Evolutionary conservation across 30 jellyfish, hydroid and myxozoan genomes (phyloP), one percentile per base, ranked within the genome.

Genomic region (Euphysa ruthae): DNA sequence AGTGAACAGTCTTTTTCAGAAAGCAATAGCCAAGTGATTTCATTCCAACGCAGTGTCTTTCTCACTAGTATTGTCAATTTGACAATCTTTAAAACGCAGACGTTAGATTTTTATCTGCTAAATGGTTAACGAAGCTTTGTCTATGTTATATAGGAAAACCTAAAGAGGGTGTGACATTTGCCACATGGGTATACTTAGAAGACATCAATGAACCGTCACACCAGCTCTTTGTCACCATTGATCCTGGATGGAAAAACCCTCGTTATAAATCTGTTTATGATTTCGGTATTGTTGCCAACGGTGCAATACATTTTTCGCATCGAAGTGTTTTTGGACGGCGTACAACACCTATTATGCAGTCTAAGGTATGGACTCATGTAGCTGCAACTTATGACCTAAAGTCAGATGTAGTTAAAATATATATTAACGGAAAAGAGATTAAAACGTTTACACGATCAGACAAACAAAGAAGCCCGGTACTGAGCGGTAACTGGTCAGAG

Each of bases 181-280:
- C 96, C 5, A 58, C 96, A 1, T 85, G 96, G 96, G 92, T 85
- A 30, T 79, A 73, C 49, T 62, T 85, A 16, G 96, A 85, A 35
- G 88, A 74, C 34, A 16, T 85, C 10, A 90, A 82, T 1, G 87
- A 68, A 32, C 92, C 96, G 3, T 77, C 94, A 16, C 96, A 85
- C 60, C 94, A 85, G 66, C 69, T 85, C 12, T 85, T 85, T 68
- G 93, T 85, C 49, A 85, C 96, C 44, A 71, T 85, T 26, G 96
- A 85, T 65, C 94, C 96, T 4, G 96, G 96, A 23, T 85, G 96
- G 96, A 78, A 73, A 31, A 61, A 71, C 32, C 92, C 89, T 6
- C 79, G 96, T 31, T 44, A 49, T 27, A 85, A 85, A 61, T 77
- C 96, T 8, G 73, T 85, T 42, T 85, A 85, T 74, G 89, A 85